These are phyloP conservation scores for Cheumatopsyche charites DNA, from an alignment of 1,140 invertebrate genomes.

Conservation along the genomic window DNA sequence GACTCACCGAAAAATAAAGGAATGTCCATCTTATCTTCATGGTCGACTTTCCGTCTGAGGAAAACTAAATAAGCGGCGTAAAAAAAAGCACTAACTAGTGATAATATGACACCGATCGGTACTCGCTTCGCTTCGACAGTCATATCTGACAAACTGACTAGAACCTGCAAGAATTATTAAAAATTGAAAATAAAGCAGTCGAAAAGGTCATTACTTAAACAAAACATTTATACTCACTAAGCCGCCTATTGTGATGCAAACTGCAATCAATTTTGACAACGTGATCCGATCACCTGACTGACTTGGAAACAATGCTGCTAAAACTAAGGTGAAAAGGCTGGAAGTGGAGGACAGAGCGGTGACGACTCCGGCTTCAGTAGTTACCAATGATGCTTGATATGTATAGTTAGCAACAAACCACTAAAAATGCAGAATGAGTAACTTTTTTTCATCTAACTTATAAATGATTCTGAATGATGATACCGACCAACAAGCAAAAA, in stretches of 20 bases:
- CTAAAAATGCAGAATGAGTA: conserved; percentile 60
- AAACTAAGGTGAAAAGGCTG: conserved; percentile 81
- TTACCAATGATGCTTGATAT: conserved; percentile 78
- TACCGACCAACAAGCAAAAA: conserved; percentile 80
- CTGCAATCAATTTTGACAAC: conserved; percentile 79
- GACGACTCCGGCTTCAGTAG: conserved; percentile 78
- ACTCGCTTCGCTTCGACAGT: conserved; percentile 62
- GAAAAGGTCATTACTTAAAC: too few species aligned
- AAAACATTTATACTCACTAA: conserved; percentile 68
- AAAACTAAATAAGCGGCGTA: conserved; percentile 86
- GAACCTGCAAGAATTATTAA: conserved; percentile 59
- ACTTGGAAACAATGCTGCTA: conserved; percentile 82
- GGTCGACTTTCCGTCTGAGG: conserved; percentile 78
- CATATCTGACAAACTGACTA: conserved; percentile 75
- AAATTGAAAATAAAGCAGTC: conserved; percentile 3
- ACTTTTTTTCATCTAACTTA: too few species aligned
- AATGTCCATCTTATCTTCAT: conserved; percentile 88
- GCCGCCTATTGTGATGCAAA: conserved; percentile 78
- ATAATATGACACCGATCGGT: conserved; percentile 75
- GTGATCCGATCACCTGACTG: conserved; percentile 78
- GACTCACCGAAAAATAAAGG: conserved; percentile 85
- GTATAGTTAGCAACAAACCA: conserved; percentile 85
- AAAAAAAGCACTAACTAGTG: conserved; percentile 81
- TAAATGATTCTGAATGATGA: neutral
- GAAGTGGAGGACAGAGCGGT: conserved; percentile 84